Percentiles rank a stretch among this genome's conserved stretches.
Evolutionary conservation across 1,140 invertebrate genomes (phyloP).

Genomic region (Halesus radiatus): DNA sequence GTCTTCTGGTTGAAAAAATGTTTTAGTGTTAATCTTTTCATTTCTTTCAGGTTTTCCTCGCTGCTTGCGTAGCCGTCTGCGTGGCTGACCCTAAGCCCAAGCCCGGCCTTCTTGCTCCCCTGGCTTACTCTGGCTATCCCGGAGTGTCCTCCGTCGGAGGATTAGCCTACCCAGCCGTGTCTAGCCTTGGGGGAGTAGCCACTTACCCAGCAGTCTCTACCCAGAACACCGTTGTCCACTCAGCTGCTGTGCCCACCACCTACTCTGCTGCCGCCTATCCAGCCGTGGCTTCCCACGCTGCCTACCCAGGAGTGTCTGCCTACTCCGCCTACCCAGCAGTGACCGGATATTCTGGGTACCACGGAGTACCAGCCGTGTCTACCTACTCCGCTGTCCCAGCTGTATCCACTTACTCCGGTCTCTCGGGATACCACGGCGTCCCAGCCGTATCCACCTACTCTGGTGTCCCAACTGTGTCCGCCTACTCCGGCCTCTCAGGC

Average conservation of each 20-base stretch:
- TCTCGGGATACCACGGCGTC: constrained; percentile 63
- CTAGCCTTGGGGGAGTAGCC: constrained; percentile 61
- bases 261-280: constrained; percentile 31
- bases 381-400: constrained; percentile 36
- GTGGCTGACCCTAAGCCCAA: constrained; percentile 64
- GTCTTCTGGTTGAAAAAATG: no score
- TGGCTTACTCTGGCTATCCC: constrained; percentile 64
- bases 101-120: constrained; percentile 69
- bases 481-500: constrained; percentile 8
- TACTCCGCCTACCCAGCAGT: constrained; percentile 10
- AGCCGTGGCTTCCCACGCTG: neutral
- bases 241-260: neutral
- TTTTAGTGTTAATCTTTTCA: no score
- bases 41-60: constrained; percentile 62
- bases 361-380: constrained; percentile 41
- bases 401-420: constrained; percentile 61
- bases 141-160: no score
- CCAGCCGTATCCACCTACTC: constrained; percentile 54
- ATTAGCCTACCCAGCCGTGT: constrained; percentile 56
- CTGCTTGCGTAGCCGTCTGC: constrained; percentile 69
- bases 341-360: constrained; percentile 31
- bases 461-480: constrained; percentile 19
- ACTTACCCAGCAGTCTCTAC: constrained; percentile 58
- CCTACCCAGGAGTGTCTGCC: neutral
- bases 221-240: constrained; percentile 15